phyloP scores from a whole-genome alignment of 37 sponge, comb jelly and placozoan genomes.

The Beroe ovata region DNA sequence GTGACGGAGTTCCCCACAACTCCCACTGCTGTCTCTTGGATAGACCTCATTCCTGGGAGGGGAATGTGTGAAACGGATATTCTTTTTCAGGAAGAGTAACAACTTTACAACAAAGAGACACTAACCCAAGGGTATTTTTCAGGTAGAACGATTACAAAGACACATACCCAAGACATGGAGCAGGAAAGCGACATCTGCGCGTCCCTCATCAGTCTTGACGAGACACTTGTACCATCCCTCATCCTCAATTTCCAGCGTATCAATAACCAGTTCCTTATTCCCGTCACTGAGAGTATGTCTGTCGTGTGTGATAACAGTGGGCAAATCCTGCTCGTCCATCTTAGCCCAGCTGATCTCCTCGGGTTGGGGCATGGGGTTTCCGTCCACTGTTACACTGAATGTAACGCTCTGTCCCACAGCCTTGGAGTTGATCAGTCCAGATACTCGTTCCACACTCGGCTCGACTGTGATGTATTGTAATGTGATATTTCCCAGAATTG shows the following conservation, averaged over 20 bases:
- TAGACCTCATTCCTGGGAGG: slow-evolving; percentile 44
- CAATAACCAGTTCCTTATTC: slow-evolving; percentile 2
- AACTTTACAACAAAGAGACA: no score
- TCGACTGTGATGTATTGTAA: no score
- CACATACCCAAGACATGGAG: slow-evolving; percentile 11
- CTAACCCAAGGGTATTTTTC: no score
- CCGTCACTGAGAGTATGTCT: slow-evolving; percentile 10
- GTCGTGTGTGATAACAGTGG: background rate
- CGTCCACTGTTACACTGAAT: slow-evolving; percentile 26
- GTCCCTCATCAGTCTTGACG: slow-evolving; percentile 50
- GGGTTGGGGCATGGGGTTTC: slow-evolving; percentile 26
- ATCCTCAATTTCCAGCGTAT: background rate
- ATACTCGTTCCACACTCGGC: slow-evolving; percentile 14
- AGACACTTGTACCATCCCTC: slow-evolving; percentile 67
- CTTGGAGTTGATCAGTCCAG: slow-evolving; percentile 6
- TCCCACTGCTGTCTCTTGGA: slow-evolving; percentile 23
- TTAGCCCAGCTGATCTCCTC: slow-evolving; percentile 43
- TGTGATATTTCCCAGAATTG: no score
- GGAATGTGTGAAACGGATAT: no score
- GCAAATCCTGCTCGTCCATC: background rate
- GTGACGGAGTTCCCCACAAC: slow-evolving; percentile 39
- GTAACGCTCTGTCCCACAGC: slow-evolving; percentile 40
- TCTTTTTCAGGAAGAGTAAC: no score
- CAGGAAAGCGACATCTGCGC: background rate
- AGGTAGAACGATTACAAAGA: no score